phyloP scores from a whole-genome alignment of 2,797 vertebrate species.

The Pipistrellus pygmaeus region DNA sequence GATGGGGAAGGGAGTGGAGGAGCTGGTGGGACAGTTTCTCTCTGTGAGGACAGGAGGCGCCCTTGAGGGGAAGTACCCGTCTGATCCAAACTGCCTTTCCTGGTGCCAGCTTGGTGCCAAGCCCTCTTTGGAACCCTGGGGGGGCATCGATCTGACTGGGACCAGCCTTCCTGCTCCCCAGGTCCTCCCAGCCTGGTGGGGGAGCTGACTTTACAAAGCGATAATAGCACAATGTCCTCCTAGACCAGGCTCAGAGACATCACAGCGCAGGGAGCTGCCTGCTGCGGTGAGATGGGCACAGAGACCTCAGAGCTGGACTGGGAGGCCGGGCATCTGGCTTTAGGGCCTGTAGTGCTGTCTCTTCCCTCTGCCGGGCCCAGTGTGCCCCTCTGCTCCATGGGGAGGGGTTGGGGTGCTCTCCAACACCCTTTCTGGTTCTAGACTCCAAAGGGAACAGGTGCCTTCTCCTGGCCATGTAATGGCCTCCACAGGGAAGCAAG shows the following conservation, averaged over 20 bases:
- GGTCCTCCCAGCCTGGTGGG: background rate
- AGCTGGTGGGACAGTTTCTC: background rate
- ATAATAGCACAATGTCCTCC: background rate
- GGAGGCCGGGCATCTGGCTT: background rate
- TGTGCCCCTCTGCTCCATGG: conserved; percentile 16
- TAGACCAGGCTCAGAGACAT: background rate
- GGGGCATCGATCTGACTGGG: background rate
- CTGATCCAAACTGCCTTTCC: background rate
- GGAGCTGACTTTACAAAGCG: background rate
- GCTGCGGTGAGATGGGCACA: too few relatives aligned
- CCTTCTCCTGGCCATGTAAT: background rate
- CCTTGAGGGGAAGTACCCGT: background rate
- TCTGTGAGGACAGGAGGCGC: background rate
- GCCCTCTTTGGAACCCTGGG: background rate
- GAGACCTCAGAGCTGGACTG: background rate
- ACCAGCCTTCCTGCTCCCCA: background rate
- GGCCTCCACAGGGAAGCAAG: conserved; percentile 22
- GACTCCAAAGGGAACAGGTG: conserved; percentile 26
- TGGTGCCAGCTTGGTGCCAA: background rate
- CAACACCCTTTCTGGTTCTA: background rate
- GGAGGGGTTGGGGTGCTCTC: background rate
- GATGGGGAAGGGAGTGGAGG: background rate
- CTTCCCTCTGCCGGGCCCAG: background rate
- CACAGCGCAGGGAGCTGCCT: background rate
- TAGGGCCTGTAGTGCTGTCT: background rate